These are phyloP conservation scores for Stegastes partitus DNA, from an alignment of 2,113 vertebrate species.

Conservation along the genomic window DNA sequence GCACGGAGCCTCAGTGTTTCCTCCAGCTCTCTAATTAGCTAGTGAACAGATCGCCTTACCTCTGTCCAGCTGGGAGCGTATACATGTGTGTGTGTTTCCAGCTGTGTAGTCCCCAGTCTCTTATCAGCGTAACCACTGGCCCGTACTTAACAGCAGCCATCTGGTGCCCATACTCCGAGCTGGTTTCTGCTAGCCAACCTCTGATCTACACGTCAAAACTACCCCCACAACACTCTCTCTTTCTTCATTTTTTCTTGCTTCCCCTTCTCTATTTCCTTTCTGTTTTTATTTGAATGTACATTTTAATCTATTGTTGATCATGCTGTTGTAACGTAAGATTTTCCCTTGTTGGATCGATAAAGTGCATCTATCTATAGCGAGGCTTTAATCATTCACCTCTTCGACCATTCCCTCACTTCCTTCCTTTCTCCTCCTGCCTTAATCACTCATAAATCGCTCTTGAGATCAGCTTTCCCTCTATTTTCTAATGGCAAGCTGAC, in stretches of 20 bases:
- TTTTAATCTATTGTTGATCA: too few species aligned
- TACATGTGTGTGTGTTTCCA: constrained; percentile 57
- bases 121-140: constrained; percentile 80
- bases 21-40: constrained; percentile 71
- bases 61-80: constrained; percentile 58
- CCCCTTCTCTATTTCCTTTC: not conserved
- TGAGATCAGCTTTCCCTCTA: constrained; percentile 18
- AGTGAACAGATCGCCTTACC: constrained; percentile 54
- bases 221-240: not conserved
- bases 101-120: constrained; percentile 71
- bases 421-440: not conserved
- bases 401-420: not conserved
- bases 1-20: constrained; percentile 19
- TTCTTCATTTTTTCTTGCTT: not conserved
- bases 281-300: not conserved
- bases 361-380: not conserved
- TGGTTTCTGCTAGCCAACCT: constrained; percentile 46
- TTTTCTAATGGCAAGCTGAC: not conserved
- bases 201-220: constrained; percentile 44
- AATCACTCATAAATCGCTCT: not conserved
- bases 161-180: constrained; percentile 67
- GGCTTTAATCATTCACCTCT: not conserved
- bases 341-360: too few species aligned
- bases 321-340: too few species aligned
- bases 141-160: constrained; percentile 72